Evolutionary conservation across 2,113 vertebrate species (phyloP), one percentile per base, ranked within the genome.

Genomic region (Onychostoma macrolepis): DNA sequence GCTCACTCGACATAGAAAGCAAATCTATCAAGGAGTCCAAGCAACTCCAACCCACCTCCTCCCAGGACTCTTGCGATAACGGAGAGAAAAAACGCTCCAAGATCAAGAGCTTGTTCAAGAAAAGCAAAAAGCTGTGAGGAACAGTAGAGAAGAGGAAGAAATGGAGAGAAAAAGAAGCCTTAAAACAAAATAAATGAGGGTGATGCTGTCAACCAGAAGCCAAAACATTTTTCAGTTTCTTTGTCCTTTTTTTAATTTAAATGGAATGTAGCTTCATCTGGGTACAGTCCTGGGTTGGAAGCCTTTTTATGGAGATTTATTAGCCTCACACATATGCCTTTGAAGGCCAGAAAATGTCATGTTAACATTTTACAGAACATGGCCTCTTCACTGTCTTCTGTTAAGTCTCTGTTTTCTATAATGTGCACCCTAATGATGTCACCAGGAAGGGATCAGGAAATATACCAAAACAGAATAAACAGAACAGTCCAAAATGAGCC

Each of bases 71-170:
- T 67, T 96, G 94, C 87, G 97, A 97, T 85, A 97, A 97, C 3
- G 96, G 96, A 41, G 97, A 99, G 92, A 98, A 97, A 93, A 99
- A 98, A 95, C 98, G 98, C 94, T 95, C 97, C 8, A 99, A 98
- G 96, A 96, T 99, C 85, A 99, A 98, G 96, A 98, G 94, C 91
- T 94, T 99, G 93, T 99, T 99, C 92, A 99, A 97, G 94, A 99
- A 99, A 94, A 99, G 97, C 80, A 86, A 89, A 86, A 87, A 86
- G 67, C 84, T 72, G 85, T 85, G 85, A 88, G 74, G 82, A 33
- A 76, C 43, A 41, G 11, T 19, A 53, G 80, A 76, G n/a, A 71
- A 58, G 28, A 48, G 6, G 24, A 56, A 75, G 85, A 28, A 79
- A 89, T 78, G 58, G 33, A 45, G 36, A 88, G 75, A 43, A 36